Conservation (phyloP, 2,797 vertebrate genomes). For the Pempheris klunzingeri region DNA sequence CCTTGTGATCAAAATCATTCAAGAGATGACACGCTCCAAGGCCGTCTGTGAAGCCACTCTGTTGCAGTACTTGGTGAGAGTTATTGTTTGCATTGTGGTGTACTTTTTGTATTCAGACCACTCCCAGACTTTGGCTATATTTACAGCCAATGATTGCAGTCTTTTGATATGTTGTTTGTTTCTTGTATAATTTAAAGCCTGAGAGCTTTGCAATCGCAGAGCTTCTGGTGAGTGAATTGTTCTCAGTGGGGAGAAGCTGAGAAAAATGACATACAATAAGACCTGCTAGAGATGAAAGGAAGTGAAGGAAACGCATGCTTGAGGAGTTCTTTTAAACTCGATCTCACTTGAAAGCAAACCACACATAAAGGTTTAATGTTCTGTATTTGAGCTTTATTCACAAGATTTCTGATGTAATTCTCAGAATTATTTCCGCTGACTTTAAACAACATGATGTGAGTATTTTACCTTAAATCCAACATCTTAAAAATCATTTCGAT, state of each 20-base stretch:
- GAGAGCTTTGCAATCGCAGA: neutral
- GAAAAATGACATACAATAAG: neutral
- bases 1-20: neutral
- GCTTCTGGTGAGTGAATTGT: constrained; percentile 23
- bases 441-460: no score
- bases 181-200: constrained; percentile 40
- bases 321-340: constrained; percentile 7
- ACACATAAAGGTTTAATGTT: no score
- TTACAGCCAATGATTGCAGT: constrained; percentile 10
- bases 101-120: neutral
- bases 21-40: neutral
- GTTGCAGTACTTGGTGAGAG: neutral
- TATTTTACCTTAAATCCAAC: no score
- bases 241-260: constrained; percentile 11
- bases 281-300: constrained; percentile 18
- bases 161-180: constrained; percentile 30
- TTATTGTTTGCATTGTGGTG: constrained; percentile 28
- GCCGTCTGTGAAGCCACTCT: neutral
- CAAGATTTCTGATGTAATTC: no score
- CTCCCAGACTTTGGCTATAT: constrained; percentile 23
- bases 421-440: no score
- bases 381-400: no score
- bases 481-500: no score
- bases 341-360: constrained; percentile 45
- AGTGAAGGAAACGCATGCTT: constrained; percentile 22